Base-by-base conservation (phyloP, 2,888 invertebrate genomes). In the Parelbella ahira region DNA sequence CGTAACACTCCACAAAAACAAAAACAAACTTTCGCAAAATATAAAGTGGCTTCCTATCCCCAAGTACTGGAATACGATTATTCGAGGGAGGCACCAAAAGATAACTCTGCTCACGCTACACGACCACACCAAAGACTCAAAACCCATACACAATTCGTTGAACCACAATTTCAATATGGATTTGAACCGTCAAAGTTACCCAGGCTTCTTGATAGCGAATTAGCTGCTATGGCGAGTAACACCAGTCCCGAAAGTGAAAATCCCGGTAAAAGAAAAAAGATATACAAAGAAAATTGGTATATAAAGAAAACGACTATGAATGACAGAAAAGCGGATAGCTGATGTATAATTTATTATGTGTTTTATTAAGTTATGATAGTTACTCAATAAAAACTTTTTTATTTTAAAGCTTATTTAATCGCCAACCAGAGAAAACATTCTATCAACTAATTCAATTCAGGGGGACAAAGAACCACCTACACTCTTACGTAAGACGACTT, bases 91-190 rank as follows among this genome's bases (percentile, higher is more conserved):
- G 42, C 58, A 20, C 70, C 74, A 1, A 64, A 63, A 18, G 83
- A 83, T 45, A 41, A 19, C 21, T 79, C 48, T 38, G 77, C 82
- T 4, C 68, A 59, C 38, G 75, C 74, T 0, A 71, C 81, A n/a
- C 68, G 66, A 2, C 75, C 78, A 1, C 59, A 56, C 20, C 68
- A 68, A 37, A 66, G 57, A 24, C 73, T 68, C 38, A 74, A 63
- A 43, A 53, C 50, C 5, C 77, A 68, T 53, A 81, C 81, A 20
- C 72, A 72, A 44, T 83, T 84, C 43, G 81, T 86, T 21, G 84
- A 86, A 50, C 88, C 88, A 0, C 84, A 81, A 46, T 87, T 80
- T 53, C 86, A 88, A 49, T 88, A 87, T 50, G 88, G 88, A 4
- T 88, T 88, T 56, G 83, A 86, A 48, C 87, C 88, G 4, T 63